Evolutionary conservation across 1,140 invertebrate species (phyloP).

Genomic region (Caenorhabditis inopinata): DNA sequence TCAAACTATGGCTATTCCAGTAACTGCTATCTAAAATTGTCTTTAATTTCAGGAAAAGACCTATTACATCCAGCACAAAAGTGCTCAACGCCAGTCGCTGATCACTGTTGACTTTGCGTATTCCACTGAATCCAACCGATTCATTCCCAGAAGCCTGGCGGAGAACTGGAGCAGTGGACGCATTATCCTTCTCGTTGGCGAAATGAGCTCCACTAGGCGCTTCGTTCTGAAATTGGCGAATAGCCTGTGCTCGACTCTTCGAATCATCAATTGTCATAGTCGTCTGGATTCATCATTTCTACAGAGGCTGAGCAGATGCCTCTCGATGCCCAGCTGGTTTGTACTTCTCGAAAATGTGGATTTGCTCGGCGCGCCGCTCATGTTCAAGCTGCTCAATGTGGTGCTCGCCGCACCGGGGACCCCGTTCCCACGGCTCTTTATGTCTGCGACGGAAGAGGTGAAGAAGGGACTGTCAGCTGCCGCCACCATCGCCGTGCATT

Average conservation of each 20-base stretch:
- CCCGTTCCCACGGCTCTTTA: not conserved
- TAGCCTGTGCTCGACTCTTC: not conserved
- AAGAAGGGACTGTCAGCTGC: not conserved
- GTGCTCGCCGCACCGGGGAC: not conserved
- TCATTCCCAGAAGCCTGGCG: not conserved
- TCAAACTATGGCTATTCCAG: too few relatives aligned
- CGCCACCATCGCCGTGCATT: too few relatives aligned
- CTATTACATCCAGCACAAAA: slow-evolving; percentile 33
- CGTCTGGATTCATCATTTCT: not conserved
- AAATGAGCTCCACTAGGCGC: not conserved
- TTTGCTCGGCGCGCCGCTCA: not conserved
- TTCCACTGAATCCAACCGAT: not conserved
- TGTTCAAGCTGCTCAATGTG: not conserved
- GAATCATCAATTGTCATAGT: not conserved
- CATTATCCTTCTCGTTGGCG: slow-evolving; percentile 8
- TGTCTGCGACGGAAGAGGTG: not conserved
- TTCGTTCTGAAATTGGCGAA: not conserved
- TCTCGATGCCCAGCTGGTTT: slow-evolving; percentile 5
- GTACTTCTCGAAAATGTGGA: not conserved
- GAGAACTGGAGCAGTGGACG: slow-evolving; percentile 11
- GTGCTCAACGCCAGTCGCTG: not conserved
- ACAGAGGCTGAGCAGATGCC: not conserved
- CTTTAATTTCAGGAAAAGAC: slow-evolving; percentile 13
- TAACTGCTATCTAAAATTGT: too few relatives aligned
- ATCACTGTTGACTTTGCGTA: slow-evolving; percentile 29